A percentile compares a stretch with the other conserved stretches of the same genome.
phyloP scores from a whole-genome alignment of 2,888 invertebrate genomes.

The Himalopsyche tibetana region DNA sequence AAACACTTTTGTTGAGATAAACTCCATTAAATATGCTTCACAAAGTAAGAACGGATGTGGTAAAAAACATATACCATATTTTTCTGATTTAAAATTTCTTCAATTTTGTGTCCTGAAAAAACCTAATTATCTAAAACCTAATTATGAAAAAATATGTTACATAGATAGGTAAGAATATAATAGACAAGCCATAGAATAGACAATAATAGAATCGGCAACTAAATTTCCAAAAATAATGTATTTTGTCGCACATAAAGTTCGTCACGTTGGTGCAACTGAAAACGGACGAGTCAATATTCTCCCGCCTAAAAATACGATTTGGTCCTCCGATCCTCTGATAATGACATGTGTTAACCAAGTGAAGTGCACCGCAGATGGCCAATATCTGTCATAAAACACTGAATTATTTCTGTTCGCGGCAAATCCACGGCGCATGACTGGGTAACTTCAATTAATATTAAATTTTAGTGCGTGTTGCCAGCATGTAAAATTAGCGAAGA shows the following conservation, averaged over 20 bases:
- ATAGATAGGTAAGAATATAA: neutral
- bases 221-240: neutral
- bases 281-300: slow-evolving; percentile 39
- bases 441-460: slow-evolving; percentile 58
- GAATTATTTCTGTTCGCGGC: slow-evolving; percentile 54
- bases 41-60: too few species aligned
- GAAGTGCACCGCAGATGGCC: slow-evolving; percentile 61
- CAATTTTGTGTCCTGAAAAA: neutral
- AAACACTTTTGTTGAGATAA: too few species aligned
- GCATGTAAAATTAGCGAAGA: slow-evolving; percentile 58
- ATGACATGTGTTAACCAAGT: slow-evolving; percentile 63
- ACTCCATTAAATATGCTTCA: too few species aligned
- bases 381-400: slow-evolving; percentile 62
- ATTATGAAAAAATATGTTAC: neutral
- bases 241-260: slow-evolving; percentile 4
- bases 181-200: too few species aligned
- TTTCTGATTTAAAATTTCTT: neutral
- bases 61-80: too few species aligned
- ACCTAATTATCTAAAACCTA: too few species aligned
- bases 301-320: slow-evolving; percentile 58
- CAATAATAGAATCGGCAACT: neutral
- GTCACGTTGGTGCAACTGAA: slow-evolving; percentile 26
- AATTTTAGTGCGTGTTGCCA: slow-evolving; percentile 59
- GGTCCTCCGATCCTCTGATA: slow-evolving; percentile 57
- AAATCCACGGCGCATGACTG: slow-evolving; percentile 35